Evolutionary conservation across 2,888 invertebrate species (phyloP).

Genomic region (Tipula vernalis): DNA sequence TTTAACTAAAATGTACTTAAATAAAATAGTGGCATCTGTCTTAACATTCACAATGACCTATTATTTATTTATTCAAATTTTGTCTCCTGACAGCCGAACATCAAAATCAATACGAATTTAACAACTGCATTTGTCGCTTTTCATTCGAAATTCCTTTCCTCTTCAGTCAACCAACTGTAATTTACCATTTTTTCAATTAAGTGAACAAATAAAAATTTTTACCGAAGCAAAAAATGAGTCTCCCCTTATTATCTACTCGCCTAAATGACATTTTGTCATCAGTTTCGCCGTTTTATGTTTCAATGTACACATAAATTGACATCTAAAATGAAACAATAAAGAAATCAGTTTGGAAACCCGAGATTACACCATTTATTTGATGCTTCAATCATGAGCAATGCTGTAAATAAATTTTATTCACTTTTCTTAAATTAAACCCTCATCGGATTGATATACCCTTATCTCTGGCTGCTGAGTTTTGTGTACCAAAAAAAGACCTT

Average conservation of each 20-base stretch:
- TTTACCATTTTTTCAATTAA: background rate
- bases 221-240: background rate
- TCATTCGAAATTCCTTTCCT: background rate
- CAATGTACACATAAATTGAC: background rate
- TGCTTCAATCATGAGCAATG: background rate
- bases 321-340: background rate
- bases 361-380: background rate
- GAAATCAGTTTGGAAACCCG: background rate
- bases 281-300: background rate
- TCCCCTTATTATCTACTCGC: background rate
- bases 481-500: background rate
- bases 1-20: too few species aligned
- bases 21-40: too few species aligned
- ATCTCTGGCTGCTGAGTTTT: background rate
- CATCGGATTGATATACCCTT: background rate
- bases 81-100: too few species aligned
- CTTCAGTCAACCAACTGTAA: background rate
- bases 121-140: background rate
- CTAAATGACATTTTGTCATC: background rate
- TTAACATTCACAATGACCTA: too few species aligned
- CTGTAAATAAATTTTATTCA: background rate
- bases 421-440: background rate
- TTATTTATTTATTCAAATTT: too few species aligned
- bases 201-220: background rate
- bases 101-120: background rate